Base-by-base conservation (phyloP, 1,140 invertebrate species). In the Panonychus citri region DNA sequence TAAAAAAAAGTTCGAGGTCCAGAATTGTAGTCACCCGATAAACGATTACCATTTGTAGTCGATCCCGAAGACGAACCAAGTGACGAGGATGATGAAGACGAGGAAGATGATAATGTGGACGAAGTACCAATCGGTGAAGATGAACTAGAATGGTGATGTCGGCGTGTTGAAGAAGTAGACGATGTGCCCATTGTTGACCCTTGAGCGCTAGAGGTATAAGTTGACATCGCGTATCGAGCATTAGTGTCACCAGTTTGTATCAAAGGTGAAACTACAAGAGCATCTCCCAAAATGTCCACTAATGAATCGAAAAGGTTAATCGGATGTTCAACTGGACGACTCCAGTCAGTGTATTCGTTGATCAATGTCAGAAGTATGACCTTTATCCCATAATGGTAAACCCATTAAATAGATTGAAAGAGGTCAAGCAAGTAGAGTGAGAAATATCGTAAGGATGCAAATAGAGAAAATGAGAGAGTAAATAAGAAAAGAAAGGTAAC, bases 331-430 rank as follows among this genome's bases (percentile, higher is more conserved):
- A 87, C 80, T 4, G 88, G 85, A 61, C 82, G 75, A 66, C 93
- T 88, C 90, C 90, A 95, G 67, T 95, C 88, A 3, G 87, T 94
- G 69, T 97, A 98, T 67, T 96, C 88, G 70, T 96, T 94, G 61
- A 95, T 82, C 26, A 93, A 81, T 40, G 91, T 94, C 64, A 91
- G 88, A 71, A 91, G 91, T 66, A 97, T 94, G 70, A 96, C 90
- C 64, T 87, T 34, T 34, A 7, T n/a, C n/a, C n/a, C n/a, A n/a
- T n/a, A n/a, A n/a, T n/a, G n/a, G n/a, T n/a, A n/a, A n/a, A n/a
- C n/a, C n/a, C n/a, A n/a, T n/a, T n/a, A n/a, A n/a, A n/a, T n/a
- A n/a, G n/a, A n/a, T n/a, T n/a, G n/a, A n/a, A n/a, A n/a, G n/a
- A n/a, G n/a, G n/a, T n/a, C n/a, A n/a, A n/a, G n/a, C n/a, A n/a